These are phyloP conservation scores for Barbus barbus DNA, from an alignment of 2,113 vertebrate species.

Conservation along the genomic window DNA sequence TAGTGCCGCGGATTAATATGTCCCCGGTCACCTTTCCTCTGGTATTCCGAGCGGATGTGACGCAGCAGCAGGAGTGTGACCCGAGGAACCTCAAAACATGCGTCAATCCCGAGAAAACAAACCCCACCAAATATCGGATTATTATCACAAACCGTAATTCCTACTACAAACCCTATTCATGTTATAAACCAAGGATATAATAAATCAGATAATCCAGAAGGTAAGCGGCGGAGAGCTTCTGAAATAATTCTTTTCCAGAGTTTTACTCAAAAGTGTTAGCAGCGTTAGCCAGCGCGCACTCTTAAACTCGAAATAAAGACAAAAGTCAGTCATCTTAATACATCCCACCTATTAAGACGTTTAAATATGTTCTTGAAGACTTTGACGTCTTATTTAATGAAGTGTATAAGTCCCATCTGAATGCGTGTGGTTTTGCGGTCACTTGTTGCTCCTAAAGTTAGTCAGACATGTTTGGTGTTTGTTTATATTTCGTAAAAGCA, in stretches of 20 bases:
- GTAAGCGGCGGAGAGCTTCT: background rate
- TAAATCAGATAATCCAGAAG: background rate
- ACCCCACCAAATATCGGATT: constrained; percentile 40
- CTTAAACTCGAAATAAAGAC: background rate
- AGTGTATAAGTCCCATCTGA: background rate
- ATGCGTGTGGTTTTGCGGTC: constrained; percentile 4
- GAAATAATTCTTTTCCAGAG: background rate
- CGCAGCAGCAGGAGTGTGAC: constrained; percentile 71
- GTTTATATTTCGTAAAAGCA: background rate
- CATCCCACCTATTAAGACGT: background rate
- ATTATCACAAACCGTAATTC: constrained; percentile 3
- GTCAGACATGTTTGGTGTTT: background rate
- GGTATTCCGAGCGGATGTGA: constrained; percentile 83
- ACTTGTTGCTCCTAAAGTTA: constrained; percentile 36
- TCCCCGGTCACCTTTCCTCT: constrained; percentile 63
- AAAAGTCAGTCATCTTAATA: background rate
- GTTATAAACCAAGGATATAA: constrained; percentile 18
- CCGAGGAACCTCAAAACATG: constrained; percentile 52
- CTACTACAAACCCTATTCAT: background rate
- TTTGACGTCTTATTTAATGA: background rate
- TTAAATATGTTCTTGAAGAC: background rate
- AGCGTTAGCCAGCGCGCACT: constrained; percentile 13
- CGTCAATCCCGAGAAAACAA: constrained; percentile 46
- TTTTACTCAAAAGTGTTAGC: constrained; percentile 19
- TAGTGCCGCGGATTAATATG: constrained; percentile 77